Evolutionary conservation across 1,140 invertebrate genomes (phyloP).

Genomic region (Phymorhynchus buccinoides): DNA sequence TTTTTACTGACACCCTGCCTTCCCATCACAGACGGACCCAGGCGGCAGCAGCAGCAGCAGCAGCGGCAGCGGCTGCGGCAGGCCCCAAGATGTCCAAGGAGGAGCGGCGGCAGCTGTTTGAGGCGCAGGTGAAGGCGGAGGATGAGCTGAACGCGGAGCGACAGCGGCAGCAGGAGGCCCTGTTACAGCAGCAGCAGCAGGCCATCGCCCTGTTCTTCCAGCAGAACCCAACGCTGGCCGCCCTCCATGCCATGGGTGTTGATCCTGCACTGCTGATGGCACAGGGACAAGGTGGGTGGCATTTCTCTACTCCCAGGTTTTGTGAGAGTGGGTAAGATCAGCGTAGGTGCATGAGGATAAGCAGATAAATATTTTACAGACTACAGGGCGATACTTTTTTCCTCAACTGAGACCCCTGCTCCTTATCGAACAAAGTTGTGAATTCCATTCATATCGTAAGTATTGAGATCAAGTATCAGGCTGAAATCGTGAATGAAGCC

Average conservation of each 20-base stretch:
- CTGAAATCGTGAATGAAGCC: no score
- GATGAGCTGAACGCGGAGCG: constrained; percentile 73
- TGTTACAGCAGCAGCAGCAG: constrained; percentile 31
- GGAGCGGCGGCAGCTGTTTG: constrained; percentile 84
- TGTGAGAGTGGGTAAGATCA: no score
- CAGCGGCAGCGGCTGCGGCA: constrained; percentile 80
- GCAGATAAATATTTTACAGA: no score
- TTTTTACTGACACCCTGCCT: no score
- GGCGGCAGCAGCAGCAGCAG: constrained; percentile 76
- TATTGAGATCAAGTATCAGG: no score
- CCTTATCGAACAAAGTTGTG: no score
- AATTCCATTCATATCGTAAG: no score
- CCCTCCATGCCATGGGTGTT: background rate
- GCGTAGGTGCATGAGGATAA: no score
- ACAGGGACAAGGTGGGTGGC: constrained; percentile 30
- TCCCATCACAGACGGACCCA: background rate
- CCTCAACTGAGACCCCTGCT: no score
- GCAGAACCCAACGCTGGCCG: constrained; percentile 28
- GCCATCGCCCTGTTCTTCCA: constrained; percentile 19
- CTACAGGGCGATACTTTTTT: no score
- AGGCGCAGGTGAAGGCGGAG: constrained; percentile 81
- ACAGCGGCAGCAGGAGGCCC: constrained; percentile 48
- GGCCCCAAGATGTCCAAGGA: constrained; percentile 79
- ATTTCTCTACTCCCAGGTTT: background rate
- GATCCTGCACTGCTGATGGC: constrained; percentile 9